Evolutionary conservation across 2,113 vertebrate genomes (phyloP), one percentile per base, ranked within the genome.

Genomic region (Halichoeres trimaculatus): DNA sequence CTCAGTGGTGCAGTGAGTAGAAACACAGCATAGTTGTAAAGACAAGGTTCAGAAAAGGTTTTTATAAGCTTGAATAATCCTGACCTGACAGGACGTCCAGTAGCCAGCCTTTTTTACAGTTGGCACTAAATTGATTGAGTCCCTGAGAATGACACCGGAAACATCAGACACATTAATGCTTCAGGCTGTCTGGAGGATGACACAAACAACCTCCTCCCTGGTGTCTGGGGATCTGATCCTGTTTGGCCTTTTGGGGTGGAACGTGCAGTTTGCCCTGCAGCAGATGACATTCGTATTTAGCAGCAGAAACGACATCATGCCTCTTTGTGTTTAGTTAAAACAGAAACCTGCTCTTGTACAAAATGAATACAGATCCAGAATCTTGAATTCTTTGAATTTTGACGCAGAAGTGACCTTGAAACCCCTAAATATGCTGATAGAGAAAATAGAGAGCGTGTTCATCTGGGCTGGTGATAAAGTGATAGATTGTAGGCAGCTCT

Each of bases 401-500:
- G 74, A 85, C 53, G 71, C 38, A 50, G 65, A 24, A 19, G 30
- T 74, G 56, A 85, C 85, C 79, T 81, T 83, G 26, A 87, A 61
- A 70, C 9, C 36, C 55, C 55, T 17, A 69, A 82, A 89, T 74
- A 67, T 81, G 84, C 85, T 77, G 85, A 88, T 75, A 61, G 72
- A 75, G 84, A 84, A 89, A 88, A 87, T 76, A 74, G 72, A 80
- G 66, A 34, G 52, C 6, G 47, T 71, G 78, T 77, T 89, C 76
- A 62, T 74, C 68, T 73, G 76, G 11, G 73, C 76, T 51, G 43
- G 62, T 63, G 84, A 81, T 85, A 70, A 83, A 87, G 83, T 85
- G 87, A 87, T 85, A 89, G 73, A 89, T 92, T 72, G 83, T 57
- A 14, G 77, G 70, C 59, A 50, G 52, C 76, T 85, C 41, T n/a